Conservation (phyloP, 2,888 invertebrate species). For the Microctonus hyperodae region DNA sequence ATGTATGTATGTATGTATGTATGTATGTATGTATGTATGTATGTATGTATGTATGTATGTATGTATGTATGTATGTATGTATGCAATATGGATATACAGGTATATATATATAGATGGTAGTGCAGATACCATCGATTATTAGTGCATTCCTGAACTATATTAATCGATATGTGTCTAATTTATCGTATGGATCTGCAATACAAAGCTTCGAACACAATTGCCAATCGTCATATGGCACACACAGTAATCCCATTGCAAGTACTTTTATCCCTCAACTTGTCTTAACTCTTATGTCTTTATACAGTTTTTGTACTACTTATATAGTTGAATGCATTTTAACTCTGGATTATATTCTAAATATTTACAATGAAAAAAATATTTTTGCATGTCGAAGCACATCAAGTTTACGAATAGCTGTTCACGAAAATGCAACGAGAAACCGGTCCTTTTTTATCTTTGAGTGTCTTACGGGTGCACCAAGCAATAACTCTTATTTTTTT, state of each 20-base stretch:
- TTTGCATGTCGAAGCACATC: neutral
- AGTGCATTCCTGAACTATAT: slow-evolving; percentile 12
- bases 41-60: too few species aligned
- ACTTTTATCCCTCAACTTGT: neutral
- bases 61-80: too few species aligned
- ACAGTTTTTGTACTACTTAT: too few species aligned
- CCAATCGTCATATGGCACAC: neutral
- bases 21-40: too few species aligned
- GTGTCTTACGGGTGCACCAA: neutral
- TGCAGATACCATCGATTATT: too few species aligned
- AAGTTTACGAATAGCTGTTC: slow-evolving; percentile 20
- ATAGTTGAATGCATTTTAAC: too few species aligned
- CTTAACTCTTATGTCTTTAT: too few species aligned
- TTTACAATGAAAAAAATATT: neutral
- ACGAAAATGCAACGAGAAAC: slow-evolving; percentile 27
- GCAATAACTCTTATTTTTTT: too few species aligned
- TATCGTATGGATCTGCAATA: slow-evolving; percentile 35
- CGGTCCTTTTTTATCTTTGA: slow-evolving; percentile 22
- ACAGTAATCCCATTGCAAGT: neutral
- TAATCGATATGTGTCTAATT: slow-evolving; percentile 37
- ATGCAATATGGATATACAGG: too few species aligned
- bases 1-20: too few species aligned
- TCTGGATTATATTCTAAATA: too few species aligned
- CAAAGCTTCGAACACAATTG: slow-evolving; percentile 18
- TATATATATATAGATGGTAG: slow-evolving; percentile 8